Base-by-base conservation (phyloP, 2,113 vertebrate genomes). In the Xiphias gladius region DNA sequence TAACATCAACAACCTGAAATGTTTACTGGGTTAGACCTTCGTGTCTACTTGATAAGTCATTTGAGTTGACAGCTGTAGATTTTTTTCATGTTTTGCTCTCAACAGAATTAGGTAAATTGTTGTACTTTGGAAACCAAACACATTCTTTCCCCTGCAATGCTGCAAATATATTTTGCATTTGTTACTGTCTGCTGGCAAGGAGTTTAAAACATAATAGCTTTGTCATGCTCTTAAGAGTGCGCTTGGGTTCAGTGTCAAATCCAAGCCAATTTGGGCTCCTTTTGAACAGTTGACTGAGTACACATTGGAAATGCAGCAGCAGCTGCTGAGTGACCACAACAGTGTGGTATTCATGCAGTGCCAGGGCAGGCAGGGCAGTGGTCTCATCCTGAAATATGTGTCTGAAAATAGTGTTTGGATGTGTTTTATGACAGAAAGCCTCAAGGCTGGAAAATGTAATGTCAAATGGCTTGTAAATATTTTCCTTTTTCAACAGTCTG, bases 261-360 rank as follows among this genome's bases (percentile, higher is more conserved):
- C 39, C 55, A 19, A 76, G 72, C 86, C 92, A 92, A 80, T 73
- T 75, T 82, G 10, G 50, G 73, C 84, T 90, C 55, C 82, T 91
- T 91, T 82, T 88, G 79, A 91, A 74, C 65, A 75, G 64, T 72
- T 84, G 82, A 91, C 82, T 74, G 68, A 80, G 77, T 32, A 63
- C 69, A 77, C 66, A 79, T 89, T 83, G 86, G 84, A 87, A 90
- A 90, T 79, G 83, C 81, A 74, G 78, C 65, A 84, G 84, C 90
- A 88, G 86, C 92, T 92, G 93, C 84, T 17, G 74, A 65, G 61
- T 86, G 88, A 88, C 87, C 87, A 73, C 77, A 80, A 52, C 71
- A 75, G 52, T 67, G 65, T 76, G 79, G 70, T 35, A 91, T 89
- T 84, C 82, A 91, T 65, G 39, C 54, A 19, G 72, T 41, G 88